These are phyloP conservation scores for Alsophila aescularia DNA, from an alignment of 2,888 invertebrate genomes.

Conservation along the genomic window DNA sequence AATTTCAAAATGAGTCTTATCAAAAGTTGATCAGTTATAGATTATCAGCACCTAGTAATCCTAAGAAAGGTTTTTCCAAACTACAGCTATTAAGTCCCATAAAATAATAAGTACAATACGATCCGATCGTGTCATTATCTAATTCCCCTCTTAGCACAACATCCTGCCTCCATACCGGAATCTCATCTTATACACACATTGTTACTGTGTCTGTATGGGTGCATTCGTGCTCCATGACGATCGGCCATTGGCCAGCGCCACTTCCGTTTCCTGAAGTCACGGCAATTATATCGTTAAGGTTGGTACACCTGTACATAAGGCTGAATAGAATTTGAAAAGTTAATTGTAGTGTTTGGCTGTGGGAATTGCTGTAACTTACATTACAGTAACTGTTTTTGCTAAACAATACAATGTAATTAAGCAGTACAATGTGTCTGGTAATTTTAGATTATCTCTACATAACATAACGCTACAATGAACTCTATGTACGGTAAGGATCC, in stretches of 20 bases:
- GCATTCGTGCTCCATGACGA: slow-evolving; percentile 62
- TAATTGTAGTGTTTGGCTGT: slow-evolving; percentile 20
- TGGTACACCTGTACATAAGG: slow-evolving; percentile 66
- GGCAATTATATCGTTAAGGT: slow-evolving; percentile 62
- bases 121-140: slow-evolving; percentile 2
- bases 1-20: no score
- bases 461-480: no score
- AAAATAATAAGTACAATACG: not conserved
- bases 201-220: slow-evolving; percentile 41
- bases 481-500: no score
- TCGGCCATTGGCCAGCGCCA: slow-evolving; percentile 60
- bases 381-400: slow-evolving; percentile 37
- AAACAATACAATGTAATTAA: slow-evolving; percentile 21
- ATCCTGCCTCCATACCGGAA: slow-evolving; percentile 10
- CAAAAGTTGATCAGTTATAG: no score
- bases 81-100: not conserved
- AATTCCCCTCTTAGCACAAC: slow-evolving; percentile 7
- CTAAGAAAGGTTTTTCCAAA: no score
- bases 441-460: not conserved
- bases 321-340: slow-evolving; percentile 36
- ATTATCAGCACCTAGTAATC: no score
- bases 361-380: slow-evolving; percentile 36
- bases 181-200: slow-evolving; percentile 23
- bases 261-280: slow-evolving; percentile 79
- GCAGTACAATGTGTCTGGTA: not conserved